These are phyloP conservation scores for Alethe diademata DNA, from an alignment of 2,113 vertebrate genomes.

Conservation along the genomic window DNA sequence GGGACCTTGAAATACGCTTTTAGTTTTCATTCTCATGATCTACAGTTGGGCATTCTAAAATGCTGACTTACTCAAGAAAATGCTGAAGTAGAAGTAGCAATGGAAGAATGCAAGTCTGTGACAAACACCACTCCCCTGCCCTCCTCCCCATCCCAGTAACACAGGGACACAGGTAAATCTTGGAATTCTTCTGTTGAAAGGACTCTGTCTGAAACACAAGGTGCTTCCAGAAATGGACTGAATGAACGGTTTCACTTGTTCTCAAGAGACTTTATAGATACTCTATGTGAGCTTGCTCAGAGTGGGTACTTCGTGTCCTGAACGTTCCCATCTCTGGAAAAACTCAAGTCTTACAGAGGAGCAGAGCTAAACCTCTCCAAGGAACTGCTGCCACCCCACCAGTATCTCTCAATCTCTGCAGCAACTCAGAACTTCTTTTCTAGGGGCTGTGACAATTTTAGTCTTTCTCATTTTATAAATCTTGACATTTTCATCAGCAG, in stretches of 20 bases:
- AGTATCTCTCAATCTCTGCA: neutral
- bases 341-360: neutral
- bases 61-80: neutral
- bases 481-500: neutral
- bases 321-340: neutral
- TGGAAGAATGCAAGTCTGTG: neutral
- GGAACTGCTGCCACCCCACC: neutral
- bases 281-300: rapidly evolving
- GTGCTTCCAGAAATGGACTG: neutral
- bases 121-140: neutral
- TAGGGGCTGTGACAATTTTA: neutral
- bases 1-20: neutral
- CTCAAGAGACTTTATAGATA: neutral
- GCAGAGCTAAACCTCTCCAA: neutral
- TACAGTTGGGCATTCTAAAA: neutral
- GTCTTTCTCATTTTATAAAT: neutral
- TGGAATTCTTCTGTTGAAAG: neutral
- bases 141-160: neutral
- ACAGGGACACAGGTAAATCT: neutral
- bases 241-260: neutral
- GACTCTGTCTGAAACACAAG: neutral
- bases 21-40: neutral
- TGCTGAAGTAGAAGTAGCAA: neutral
- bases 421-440: neutral
- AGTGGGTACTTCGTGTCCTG: neutral